Base-by-base conservation (phyloP, 2,113 vertebrate species). In the Trichomycterus rosablanca region DNA sequence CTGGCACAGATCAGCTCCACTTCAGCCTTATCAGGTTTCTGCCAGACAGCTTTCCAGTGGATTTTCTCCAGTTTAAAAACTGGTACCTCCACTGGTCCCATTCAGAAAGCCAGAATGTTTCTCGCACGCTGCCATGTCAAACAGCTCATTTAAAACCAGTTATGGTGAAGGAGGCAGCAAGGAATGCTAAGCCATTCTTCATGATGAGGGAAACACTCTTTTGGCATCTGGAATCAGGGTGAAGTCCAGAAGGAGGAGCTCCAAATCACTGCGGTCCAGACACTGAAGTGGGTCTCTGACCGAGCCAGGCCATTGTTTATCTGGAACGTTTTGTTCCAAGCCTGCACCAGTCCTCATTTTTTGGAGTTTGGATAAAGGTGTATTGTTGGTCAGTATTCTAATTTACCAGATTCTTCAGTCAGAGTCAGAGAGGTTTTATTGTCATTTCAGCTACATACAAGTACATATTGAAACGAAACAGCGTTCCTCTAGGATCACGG, bases 111-210 rank as follows among this genome's bases (percentile, higher is more conserved):
- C 56, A n/a, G n/a, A n/a, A n/a, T n/a, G n/a, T n/a, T n/a, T n/a
- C n/a, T n/a, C n/a, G n/a, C n/a, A n/a, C n/a, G n/a, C n/a, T n/a
- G n/a, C n/a, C n/a, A n/a, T n/a, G n/a, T n/a, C n/a, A n/a, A n/a
- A n/a, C n/a, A 67, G 49, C 30, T 52, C 48, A 42, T 67, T 67
- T 66, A 58, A 66, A 58, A 45, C 45, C 42, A 45, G 42, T 51
- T 48, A 42, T 56, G 56, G 35, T 37, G 32, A 30, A 37, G 30
- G 56, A 24, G 11, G 5, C 44, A 43, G 26, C 8, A 12, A 10
- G 23, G 44, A 66, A 44, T 44, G 22, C 22, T 15, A 46, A 40
- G 37, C 24, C 30, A 55, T 51, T 67, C 19, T 59, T 59, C 46
- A 67, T 52, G 48, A 53, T 2, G 48, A 67, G n/a, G 20, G 56